These are phyloP conservation scores for Cosmia pyralina DNA, from an alignment of 2,888 invertebrate species.

Conservation along the genomic window DNA sequence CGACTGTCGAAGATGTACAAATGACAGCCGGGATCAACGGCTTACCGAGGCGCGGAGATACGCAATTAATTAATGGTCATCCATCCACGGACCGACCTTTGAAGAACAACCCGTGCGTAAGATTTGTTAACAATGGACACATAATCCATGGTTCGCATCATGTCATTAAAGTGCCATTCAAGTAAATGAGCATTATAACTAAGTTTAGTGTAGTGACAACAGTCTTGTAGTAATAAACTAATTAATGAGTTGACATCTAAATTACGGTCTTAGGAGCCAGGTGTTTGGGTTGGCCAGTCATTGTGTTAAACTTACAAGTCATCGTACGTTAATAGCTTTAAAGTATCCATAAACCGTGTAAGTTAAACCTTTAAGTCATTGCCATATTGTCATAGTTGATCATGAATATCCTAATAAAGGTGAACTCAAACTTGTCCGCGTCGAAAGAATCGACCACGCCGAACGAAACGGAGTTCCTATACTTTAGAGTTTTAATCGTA, in stretches of 20 bases:
- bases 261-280: conserved; percentile 40
- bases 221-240: conserved; percentile 47
- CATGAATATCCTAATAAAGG: too few species aligned
- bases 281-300: conserved; percentile 24
- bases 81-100: too few species aligned
- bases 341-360: conserved; percentile 11
- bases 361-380: background rate
- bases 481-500: too few species aligned
- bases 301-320: conserved; percentile 30
- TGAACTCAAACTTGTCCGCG: too few species aligned
- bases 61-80: too few species aligned
- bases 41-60: too few species aligned
- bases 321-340: conserved; percentile 21
- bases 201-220: conserved; percentile 41
- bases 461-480: too few species aligned
- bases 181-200: conserved; percentile 31
- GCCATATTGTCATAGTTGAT: too few species aligned
- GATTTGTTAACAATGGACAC: conserved; percentile 22
- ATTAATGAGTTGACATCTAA: conserved; percentile 43
- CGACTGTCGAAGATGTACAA: too few species aligned
- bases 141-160: conserved; percentile 24
- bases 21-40: too few species aligned
- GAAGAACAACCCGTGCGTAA: background rate
- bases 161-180: conserved; percentile 37
- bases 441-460: too few species aligned